A percentile compares a stretch with the other conserved stretches of the same genome.
Evolutionary conservation across 2,797 vertebrate genomes (phyloP).

Genomic region (Schizopygopsis malacanthus): DNA sequence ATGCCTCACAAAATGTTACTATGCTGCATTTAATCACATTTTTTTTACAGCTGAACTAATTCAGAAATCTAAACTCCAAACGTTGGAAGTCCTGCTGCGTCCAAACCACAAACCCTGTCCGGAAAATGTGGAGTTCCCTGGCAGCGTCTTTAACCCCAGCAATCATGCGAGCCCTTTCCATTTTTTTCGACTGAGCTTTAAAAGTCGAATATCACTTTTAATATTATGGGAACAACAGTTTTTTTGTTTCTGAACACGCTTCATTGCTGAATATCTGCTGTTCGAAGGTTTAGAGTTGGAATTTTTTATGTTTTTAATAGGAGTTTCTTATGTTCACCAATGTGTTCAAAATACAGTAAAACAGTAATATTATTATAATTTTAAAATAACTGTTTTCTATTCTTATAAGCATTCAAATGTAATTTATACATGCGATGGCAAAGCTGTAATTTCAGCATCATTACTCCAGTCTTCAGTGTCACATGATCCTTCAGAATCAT

Average conservation of each 20-base stretch:
- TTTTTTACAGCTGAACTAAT: conserved; percentile 29
- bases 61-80: conserved; percentile 28
- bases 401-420: background rate
- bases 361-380: background rate
- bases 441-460: background rate
- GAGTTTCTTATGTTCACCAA: background rate
- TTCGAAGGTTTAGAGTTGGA: background rate
- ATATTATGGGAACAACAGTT: background rate
- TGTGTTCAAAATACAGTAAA: background rate
- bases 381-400: background rate
- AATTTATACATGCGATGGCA: background rate
- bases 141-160: conserved; percentile 6
- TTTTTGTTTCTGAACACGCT: background rate
- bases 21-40: background rate
- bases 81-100: background rate
- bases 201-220: conserved; percentile 7
- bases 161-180: background rate
- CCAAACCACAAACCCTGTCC: conserved; percentile 35
- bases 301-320: background rate
- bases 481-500: background rate
- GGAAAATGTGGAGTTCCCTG: conserved; percentile 16
- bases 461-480: background rate
- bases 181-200: background rate
- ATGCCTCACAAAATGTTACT: background rate
- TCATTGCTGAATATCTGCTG: background rate